These are phyloP conservation scores for Barypeithes pellucidus DNA, from an alignment of 2,888 invertebrate species.

Conservation along the genomic window DNA sequence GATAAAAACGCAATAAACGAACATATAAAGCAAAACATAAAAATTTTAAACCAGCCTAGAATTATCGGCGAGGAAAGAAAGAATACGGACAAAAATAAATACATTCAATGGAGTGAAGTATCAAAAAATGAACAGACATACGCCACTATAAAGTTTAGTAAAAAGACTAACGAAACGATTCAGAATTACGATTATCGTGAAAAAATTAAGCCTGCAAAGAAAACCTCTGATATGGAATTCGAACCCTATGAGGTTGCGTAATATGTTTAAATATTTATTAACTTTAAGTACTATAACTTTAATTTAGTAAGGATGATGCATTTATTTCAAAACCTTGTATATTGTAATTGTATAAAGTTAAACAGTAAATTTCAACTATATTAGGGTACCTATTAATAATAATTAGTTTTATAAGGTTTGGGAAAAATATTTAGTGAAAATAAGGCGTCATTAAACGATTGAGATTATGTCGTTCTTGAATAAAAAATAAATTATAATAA, in stretches of 20 bases:
- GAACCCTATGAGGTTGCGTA: constrained; percentile 73
- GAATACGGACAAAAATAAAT: constrained; percentile 65
- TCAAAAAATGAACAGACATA: constrained; percentile 60
- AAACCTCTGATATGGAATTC: constrained; percentile 88
- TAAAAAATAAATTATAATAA: no score
- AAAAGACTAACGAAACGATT: constrained; percentile 56
- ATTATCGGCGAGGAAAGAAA: constrained; percentile 73
- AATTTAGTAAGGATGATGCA: not conserved
- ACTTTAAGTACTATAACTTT: constrained; percentile 7
- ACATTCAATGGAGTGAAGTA: constrained; percentile 62
- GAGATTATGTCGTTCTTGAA: no score
- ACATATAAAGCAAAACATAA: constrained; percentile 59
- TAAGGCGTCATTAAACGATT: no score
- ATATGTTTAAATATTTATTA: not conserved
- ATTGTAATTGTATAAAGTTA: constrained; percentile 19
- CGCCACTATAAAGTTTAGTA: constrained; percentile 59
- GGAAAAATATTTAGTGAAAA: not conserved
- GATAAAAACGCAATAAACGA: constrained; percentile 65
- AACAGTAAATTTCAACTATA: not conserved
- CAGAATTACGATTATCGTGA: constrained; percentile 68
- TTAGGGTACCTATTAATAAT: constrained; percentile 8
- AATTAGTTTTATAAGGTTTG: constrained; percentile 30
- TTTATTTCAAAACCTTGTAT: not conserved
- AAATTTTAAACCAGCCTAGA: constrained; percentile 67
- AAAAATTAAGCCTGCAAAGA: constrained; percentile 74